These are phyloP conservation scores for Zaprionus kolodkinae DNA, from an alignment of 1,140 invertebrate species.

Conservation along the genomic window DNA sequence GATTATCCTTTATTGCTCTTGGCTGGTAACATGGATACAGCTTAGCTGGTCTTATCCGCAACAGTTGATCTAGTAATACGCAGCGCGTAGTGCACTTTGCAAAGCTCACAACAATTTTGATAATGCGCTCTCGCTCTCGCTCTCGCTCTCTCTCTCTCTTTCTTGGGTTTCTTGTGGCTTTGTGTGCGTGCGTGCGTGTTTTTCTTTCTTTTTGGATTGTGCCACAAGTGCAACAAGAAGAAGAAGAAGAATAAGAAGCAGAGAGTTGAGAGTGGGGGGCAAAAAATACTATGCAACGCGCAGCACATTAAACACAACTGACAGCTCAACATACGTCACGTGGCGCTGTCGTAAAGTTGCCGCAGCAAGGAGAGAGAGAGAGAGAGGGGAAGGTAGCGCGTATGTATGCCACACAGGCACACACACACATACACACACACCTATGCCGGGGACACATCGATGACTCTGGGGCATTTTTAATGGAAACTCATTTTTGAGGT, in stretches of 20 bases:
- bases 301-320: conserved; percentile 80
- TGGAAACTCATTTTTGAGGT: conserved; percentile 84
- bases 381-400: conserved; percentile 9
- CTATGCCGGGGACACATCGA: conserved; percentile 52
- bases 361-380: conserved; percentile 14
- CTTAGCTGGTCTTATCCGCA: conserved; percentile 30
- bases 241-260: conserved; percentile 8
- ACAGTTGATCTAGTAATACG: conserved; percentile 27
- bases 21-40: not conserved
- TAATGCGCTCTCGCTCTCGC: conserved; percentile 16
- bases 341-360: conserved; percentile 78
- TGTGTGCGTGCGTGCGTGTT: not conserved
- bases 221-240: conserved; percentile 10
- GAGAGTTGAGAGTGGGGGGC: not conserved
- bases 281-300: conserved; percentile 50
- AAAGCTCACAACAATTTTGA: conserved; percentile 42
- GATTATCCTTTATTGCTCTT: conserved; percentile 5
- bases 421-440: conserved; percentile 23
- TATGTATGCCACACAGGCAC: conserved; percentile 29
- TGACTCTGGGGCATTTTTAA: conserved; percentile 83
- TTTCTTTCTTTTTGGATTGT: not conserved
- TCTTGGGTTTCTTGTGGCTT: not conserved
- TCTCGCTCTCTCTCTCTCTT: not conserved
- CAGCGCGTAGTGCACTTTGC: conserved; percentile 14
- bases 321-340: conserved; percentile 79